Conservation (phyloP, 2,888 invertebrate species). For the Cataglyphis livida region DNA sequence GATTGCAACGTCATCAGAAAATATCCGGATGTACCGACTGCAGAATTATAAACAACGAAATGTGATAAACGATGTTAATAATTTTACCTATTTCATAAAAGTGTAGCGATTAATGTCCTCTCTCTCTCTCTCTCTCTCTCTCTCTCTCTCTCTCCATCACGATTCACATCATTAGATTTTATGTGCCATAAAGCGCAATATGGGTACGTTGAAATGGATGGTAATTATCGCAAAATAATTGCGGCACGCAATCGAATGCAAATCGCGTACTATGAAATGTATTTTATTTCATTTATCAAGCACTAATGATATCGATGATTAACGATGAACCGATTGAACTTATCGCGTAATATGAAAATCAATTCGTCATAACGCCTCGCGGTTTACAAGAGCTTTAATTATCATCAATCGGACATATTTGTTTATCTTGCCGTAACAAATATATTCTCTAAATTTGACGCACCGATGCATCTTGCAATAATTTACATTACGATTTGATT, state of each 20-base stretch:
- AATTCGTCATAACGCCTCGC: conserved; percentile 36
- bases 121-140: not conserved
- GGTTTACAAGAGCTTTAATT: conserved; percentile 30
- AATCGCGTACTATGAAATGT: conserved; percentile 42
- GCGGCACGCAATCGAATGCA: conserved; percentile 35
- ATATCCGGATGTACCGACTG: not conserved
- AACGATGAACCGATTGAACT: conserved; percentile 52
- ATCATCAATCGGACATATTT: conserved; percentile 18
- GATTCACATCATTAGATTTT: conserved; percentile 46
- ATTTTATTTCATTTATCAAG: conserved; percentile 62
- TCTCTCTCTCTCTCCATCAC: not conserved
- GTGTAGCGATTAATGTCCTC: conserved; percentile 19
- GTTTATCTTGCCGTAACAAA: conserved; percentile 7
- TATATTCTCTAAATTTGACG: conserved; percentile 25
- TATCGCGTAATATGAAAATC: conserved; percentile 39
- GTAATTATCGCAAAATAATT: conserved; percentile 45
- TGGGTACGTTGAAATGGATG: not conserved
- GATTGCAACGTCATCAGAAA: not conserved
- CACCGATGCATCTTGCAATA: not conserved
- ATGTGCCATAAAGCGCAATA: conserved; percentile 16
- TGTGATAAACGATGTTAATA: conserved; percentile 39
- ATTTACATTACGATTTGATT: conserved; percentile 20
- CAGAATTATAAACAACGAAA: conserved; percentile 13
- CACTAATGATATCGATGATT: conserved; percentile 60
- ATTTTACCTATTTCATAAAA: conserved; percentile 33